Conservation (phyloP, 2,888 invertebrate genomes). For the Tribolium freemani region DNA sequence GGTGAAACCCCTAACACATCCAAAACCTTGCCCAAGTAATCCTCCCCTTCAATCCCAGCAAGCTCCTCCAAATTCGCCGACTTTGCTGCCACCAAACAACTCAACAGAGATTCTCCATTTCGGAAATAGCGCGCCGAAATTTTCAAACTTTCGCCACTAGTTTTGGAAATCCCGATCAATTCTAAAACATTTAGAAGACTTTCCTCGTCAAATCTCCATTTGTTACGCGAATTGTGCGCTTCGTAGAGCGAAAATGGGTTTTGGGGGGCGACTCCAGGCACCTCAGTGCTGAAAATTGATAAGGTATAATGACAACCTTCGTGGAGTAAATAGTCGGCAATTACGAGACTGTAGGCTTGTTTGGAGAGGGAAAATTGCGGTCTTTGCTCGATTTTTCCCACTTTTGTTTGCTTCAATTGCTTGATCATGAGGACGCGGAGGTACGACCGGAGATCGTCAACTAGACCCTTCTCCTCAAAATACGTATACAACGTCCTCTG, state of each 20-base stretch:
- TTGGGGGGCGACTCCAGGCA: constrained; percentile 68
- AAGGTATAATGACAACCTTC: constrained; percentile 73
- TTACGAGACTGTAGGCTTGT: constrained; percentile 75
- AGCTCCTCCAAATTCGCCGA: background rate
- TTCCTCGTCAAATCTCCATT: constrained; percentile 50
- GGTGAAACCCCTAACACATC: background rate
- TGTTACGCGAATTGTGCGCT: constrained; percentile 24
- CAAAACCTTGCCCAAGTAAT: constrained; percentile 8
- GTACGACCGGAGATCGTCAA: constrained; percentile 73
- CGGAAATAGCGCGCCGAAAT: constrained; percentile 17
- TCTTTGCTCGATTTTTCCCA: constrained; percentile 54
- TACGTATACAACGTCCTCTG: constrained; percentile 72
- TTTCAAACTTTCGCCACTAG: constrained; percentile 38
- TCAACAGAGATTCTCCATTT: constrained; percentile 16
- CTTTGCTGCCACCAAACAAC: constrained; percentile 22
- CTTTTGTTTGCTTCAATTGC: constrained; percentile 70
- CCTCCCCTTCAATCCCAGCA: background rate
- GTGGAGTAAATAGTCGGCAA: constrained; percentile 74
- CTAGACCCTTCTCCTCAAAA: constrained; percentile 74
- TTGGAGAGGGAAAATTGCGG: constrained; percentile 64
- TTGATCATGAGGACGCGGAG: constrained; percentile 74
- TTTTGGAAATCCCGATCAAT: constrained; percentile 53
- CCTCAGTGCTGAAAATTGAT: constrained; percentile 75
- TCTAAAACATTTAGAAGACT: constrained; percentile 53
- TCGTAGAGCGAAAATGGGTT: constrained; percentile 44